Evolutionary conservation across 2,888 invertebrate genomes (phyloP).

Genomic region (Metellina segmentata): DNA sequence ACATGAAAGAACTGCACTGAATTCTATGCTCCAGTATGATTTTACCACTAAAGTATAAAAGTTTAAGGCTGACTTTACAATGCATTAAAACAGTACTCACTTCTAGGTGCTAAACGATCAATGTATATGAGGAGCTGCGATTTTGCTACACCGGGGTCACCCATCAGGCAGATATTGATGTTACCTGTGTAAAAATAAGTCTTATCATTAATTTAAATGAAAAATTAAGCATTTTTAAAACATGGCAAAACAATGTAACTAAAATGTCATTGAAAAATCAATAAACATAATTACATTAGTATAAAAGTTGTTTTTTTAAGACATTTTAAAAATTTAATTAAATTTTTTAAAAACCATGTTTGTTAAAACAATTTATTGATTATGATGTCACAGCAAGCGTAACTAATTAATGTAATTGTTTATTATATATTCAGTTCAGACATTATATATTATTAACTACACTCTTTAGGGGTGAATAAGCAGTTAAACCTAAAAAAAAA

Average conservation of each 20-base stretch:
- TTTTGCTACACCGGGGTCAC: slow-evolving; percentile 99
- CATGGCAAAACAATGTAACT: neutral
- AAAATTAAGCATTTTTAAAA: neutral
- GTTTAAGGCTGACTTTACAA: neutral
- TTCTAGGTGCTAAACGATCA: slow-evolving; percentile 93
- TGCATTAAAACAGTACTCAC: slow-evolving; percentile 79
- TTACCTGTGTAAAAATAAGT: slow-evolving; percentile 80
- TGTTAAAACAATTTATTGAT: too few species aligned
- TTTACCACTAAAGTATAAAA: neutral
- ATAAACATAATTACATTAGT: neutral
- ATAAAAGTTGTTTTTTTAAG: too few species aligned
- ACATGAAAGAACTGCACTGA: neutral
- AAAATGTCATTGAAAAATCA: neutral
- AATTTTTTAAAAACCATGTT: too few species aligned
- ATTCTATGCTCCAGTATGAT: neutral
- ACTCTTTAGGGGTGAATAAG: too few species aligned
- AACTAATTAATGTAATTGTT: too few species aligned
- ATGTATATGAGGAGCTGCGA: slow-evolving; percentile 97
- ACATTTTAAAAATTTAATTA: neutral
- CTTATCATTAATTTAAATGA: neutral
- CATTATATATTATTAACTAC: too few species aligned
- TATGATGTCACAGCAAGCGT: too few species aligned
- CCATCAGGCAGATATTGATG: slow-evolving; percentile 99
- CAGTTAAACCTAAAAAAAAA: too few species aligned
- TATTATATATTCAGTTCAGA: too few species aligned